These are phyloP conservation scores for Cynocephalus volans DNA, from an alignment of 2,113 vertebrate species.

Conservation along the genomic window DNA sequence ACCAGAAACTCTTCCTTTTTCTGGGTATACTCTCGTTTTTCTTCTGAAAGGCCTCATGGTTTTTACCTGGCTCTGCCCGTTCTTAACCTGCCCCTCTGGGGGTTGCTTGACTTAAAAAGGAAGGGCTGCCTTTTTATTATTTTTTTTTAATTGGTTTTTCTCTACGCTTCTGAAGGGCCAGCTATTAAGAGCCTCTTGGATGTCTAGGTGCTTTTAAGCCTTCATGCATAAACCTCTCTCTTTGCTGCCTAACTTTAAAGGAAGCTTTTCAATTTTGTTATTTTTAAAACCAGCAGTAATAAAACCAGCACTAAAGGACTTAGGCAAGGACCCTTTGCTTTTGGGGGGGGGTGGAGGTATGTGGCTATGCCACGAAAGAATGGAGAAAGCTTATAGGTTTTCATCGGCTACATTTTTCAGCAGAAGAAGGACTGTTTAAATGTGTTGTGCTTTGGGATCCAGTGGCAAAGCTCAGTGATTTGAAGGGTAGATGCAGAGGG, in stretches of 20 bases:
- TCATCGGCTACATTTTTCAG: not conserved
- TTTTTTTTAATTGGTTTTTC: too few species aligned
- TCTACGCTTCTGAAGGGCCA: not conserved
- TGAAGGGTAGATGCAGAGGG: not conserved
- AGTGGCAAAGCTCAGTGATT: not conserved
- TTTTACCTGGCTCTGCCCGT: not conserved
- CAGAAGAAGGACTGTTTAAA: not conserved
- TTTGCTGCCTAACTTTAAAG: not conserved
- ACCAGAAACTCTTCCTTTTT: constrained; percentile 20
- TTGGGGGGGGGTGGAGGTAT: not conserved
- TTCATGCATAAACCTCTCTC: not conserved
- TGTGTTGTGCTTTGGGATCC: not conserved
- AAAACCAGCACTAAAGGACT: not conserved
- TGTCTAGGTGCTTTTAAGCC: not conserved
- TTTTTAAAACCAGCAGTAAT: constrained; percentile 33
- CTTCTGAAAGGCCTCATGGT: not conserved
- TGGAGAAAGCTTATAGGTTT: not conserved
- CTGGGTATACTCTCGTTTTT: not conserved
- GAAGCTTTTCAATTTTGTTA: not conserved
- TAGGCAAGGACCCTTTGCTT: not conserved
- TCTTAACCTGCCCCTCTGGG: not conserved
- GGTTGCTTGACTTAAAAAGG: not conserved
- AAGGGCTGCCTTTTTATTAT: not conserved
- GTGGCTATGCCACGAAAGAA: not conserved
- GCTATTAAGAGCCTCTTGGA: not conserved